Conservation (phyloP, 1,140 invertebrate species). For the Neodiprion virginianus region DNA sequence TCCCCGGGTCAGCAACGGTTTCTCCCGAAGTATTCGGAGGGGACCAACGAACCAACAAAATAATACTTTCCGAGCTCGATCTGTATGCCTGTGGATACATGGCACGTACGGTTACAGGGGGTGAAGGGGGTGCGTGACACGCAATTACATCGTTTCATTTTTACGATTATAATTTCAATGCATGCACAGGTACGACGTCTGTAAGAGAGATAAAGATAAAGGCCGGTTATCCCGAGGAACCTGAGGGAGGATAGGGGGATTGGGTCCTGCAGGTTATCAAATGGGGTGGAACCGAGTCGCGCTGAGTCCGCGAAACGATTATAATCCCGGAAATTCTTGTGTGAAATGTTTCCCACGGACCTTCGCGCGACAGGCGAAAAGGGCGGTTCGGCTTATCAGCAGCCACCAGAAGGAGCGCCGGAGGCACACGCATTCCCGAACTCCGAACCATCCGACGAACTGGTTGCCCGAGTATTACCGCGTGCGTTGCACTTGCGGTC, state of each 20-base stretch:
- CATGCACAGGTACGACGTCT: too few relatives aligned
- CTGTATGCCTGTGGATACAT: background rate
- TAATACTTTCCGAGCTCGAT: background rate
- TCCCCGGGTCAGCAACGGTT: background rate
- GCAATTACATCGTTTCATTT: too few relatives aligned
- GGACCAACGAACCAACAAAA: background rate
- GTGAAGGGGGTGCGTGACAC: too few relatives aligned
- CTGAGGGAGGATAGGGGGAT: background rate
- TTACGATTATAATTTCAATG: too few relatives aligned
- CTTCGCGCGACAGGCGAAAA: background rate
- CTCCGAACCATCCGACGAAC: background rate
- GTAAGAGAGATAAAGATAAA: background rate
- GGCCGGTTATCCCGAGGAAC: background rate
- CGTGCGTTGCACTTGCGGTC: too few relatives aligned
- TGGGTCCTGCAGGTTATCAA: background rate
- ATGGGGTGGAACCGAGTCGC: background rate
- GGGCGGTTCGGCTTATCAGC: background rate
- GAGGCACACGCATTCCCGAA: background rate
- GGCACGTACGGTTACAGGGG: too few relatives aligned
- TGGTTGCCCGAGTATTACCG: too few relatives aligned
- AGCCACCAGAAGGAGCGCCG: background rate
- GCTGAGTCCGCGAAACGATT: constrained; percentile 4
- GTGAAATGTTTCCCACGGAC: background rate
- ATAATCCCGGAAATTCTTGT: background rate
- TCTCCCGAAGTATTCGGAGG: background rate